Conservation (phyloP, 2,797 vertebrate genomes). For the Gallinago solitaria region DNA sequence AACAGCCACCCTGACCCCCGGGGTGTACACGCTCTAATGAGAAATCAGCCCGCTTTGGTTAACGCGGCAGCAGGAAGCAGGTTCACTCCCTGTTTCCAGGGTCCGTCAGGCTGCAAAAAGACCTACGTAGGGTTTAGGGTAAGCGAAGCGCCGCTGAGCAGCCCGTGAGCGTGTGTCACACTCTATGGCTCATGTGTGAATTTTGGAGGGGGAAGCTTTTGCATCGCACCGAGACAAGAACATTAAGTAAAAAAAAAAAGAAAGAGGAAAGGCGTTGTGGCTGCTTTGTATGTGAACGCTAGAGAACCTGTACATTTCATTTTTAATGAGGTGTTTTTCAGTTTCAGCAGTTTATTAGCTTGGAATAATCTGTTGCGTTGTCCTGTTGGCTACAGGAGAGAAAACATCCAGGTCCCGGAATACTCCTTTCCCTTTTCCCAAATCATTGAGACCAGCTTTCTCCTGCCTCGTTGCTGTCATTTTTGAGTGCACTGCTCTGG, state of each 20-base stretch:
- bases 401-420: neutral
- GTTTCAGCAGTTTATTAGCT: neutral
- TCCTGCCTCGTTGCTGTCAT: neutral
- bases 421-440: neutral
- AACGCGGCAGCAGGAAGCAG: conserved; percentile 25
- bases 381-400: neutral
- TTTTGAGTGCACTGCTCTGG: no score
- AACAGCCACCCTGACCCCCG: neutral
- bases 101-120: neutral
- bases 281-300: neutral
- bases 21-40: neutral
- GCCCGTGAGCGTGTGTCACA: neutral
- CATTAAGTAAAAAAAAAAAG: neutral
- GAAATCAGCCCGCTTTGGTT: conserved; percentile 19
- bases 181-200: neutral
- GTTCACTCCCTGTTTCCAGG: neutral
- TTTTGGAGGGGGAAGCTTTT: neutral
- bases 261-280: neutral
- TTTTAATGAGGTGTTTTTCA: neutral
- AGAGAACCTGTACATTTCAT: neutral
- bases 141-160: neutral
- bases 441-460: neutral
- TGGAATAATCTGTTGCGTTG: neutral
- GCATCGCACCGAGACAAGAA: neutral
- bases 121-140: accelerated